phyloP scores from a whole-genome alignment of 2,797 vertebrate species.

The Chaetophractus vellerosus region DNA sequence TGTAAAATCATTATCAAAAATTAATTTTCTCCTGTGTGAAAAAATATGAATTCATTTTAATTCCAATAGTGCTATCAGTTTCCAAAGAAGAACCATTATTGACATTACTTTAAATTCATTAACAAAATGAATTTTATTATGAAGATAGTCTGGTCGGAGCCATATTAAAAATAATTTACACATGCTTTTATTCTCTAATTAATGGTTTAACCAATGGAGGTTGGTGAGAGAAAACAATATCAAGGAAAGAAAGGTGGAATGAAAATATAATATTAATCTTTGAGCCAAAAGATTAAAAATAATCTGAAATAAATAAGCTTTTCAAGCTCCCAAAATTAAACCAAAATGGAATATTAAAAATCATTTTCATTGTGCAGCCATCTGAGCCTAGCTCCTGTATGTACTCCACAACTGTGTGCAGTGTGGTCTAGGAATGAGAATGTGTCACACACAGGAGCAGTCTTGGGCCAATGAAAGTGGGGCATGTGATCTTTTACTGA shows the following conservation, averaged over 20 bases:
- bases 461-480: too few species aligned
- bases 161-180: constrained; percentile 80
- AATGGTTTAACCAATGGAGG: constrained; percentile 72
- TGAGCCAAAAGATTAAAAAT: constrained; percentile 70
- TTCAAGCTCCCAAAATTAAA: constrained; percentile 59
- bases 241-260: constrained; percentile 61
- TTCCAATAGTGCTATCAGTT: constrained; percentile 78
- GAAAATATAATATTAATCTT: constrained; percentile 64
- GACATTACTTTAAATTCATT: constrained; percentile 84
- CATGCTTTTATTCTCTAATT: constrained; percentile 83
- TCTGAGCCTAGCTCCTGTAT: not conserved
- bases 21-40: constrained; percentile 76
- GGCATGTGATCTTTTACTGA: not conserved
- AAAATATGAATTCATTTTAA: constrained; percentile 73
- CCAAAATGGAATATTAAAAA: constrained; percentile 65
- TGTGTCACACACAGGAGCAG: not conserved
- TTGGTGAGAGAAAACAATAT: constrained; percentile 71
- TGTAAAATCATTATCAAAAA: constrained; percentile 78
- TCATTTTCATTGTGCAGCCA: not conserved
- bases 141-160: constrained; percentile 78
- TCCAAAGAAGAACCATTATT: constrained; percentile 79
- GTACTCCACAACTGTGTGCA: too few species aligned
- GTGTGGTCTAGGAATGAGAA: not conserved
- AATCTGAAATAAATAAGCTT: constrained; percentile 72
- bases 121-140: constrained; percentile 80